Conservation (phyloP, 2,888 invertebrate species). For the Prionchulus punctatus region DNA sequence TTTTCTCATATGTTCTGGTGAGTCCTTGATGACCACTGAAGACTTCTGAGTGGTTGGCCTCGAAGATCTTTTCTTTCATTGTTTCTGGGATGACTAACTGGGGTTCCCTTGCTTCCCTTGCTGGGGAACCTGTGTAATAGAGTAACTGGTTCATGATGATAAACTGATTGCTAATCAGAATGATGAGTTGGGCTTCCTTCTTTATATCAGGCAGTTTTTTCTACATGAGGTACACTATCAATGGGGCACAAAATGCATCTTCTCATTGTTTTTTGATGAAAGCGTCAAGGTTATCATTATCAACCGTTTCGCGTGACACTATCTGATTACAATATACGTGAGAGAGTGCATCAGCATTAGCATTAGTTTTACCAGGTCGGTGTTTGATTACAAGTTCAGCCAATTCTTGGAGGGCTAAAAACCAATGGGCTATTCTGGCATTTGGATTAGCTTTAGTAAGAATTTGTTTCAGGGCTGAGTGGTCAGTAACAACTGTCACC, state of each 20-base stretch:
- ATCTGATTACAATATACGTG: background rate
- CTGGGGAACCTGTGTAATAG: too few species aligned
- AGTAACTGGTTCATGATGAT: too few species aligned
- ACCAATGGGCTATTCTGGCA: constrained; percentile 38
- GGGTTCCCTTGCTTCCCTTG: too few species aligned
- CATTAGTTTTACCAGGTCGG: constrained; percentile 32
- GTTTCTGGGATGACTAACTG: too few species aligned
- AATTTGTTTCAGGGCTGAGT: constrained; percentile 12
- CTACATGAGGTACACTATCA: background rate
- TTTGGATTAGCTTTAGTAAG: constrained; percentile 27
- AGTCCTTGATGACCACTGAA: too few species aligned
- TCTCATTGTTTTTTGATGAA: background rate
- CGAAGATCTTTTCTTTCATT: too few species aligned
- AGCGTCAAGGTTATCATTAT: background rate
- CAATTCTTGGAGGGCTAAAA: constrained; percentile 33
- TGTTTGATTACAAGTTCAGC: constrained; percentile 31
- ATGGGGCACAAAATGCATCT: background rate
- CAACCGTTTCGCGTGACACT: background rate
- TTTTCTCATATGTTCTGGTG: too few species aligned
- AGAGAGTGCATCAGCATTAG: constrained; percentile 34
- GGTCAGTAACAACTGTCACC: constrained; percentile 12
- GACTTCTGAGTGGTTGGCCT: too few species aligned
- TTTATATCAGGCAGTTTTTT: background rate
- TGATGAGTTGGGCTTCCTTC: background rate
- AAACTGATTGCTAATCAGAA: too few species aligned